These are phyloP conservation scores for Mythimna vitellina DNA, from an alignment of 2,888 invertebrate species.

Conservation along the genomic window DNA sequence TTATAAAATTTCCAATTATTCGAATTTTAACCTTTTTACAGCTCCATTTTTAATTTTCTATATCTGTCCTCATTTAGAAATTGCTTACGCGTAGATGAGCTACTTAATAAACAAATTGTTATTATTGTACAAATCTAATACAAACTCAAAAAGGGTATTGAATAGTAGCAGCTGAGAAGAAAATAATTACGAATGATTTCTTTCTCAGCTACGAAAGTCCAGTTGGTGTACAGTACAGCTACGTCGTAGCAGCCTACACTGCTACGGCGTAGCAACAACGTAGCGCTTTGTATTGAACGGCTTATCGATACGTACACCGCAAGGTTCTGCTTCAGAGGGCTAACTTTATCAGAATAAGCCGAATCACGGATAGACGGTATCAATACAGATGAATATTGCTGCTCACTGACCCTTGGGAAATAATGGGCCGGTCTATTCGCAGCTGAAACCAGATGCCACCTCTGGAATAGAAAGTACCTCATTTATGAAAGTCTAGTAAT, in stretches of 20 bases:
- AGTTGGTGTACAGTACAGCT: not conserved
- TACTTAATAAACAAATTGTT: not conserved
- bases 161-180: too few relatives aligned
- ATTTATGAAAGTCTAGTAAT: conserved; percentile 41
- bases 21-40: conserved; percentile 10
- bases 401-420: conserved; percentile 53
- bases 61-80: not conserved
- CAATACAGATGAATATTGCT: conserved; percentile 59
- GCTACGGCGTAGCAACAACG: conserved; percentile 51
- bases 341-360: conserved; percentile 13
- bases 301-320: conserved; percentile 6
- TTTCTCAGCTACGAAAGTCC: conserved; percentile 2
- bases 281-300: conserved; percentile 9
- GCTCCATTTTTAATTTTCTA: not conserved
- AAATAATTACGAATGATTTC: too few relatives aligned
- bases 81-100: not conserved
- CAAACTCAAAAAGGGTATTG: not conserved
- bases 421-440: conserved; percentile 45
- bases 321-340: conserved; percentile 10
- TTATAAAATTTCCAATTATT: conserved; percentile 64
- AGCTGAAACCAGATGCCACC: conserved; percentile 48
- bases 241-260: conserved; percentile 8
- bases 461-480: conserved; percentile 46
- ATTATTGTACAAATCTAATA: not conserved
- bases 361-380: conserved; percentile 36